These are phyloP conservation scores for Dendropsophus ebraccatus DNA, from an alignment of 2,113 vertebrate genomes.

Conservation along the genomic window DNA sequence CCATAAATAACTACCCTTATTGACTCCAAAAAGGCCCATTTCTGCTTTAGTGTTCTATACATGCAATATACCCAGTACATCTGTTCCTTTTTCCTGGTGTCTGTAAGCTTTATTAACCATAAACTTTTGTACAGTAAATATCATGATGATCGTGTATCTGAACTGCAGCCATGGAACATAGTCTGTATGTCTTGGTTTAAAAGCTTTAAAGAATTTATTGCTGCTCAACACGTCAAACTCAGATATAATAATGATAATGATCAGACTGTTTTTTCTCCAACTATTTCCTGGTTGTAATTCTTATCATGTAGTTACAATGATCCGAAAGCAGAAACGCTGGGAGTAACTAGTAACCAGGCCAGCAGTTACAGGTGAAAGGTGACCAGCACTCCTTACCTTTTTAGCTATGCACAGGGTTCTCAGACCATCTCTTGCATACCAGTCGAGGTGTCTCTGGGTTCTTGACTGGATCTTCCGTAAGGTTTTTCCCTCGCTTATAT, in stretches of 20 bases:
- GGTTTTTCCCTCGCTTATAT: slow-evolving; percentile 65
- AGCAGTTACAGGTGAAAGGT: not conserved
- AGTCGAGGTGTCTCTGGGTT: slow-evolving; percentile 87
- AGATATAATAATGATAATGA: not conserved
- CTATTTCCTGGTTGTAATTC: not conserved
- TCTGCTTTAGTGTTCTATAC: too few relatives aligned
- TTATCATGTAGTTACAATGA: not conserved
- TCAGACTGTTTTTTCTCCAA: not conserved
- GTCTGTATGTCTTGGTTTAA: not conserved
- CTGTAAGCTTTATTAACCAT: not conserved
- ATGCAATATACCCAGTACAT: too few relatives aligned
- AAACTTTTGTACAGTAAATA: not conserved
- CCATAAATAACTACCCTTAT: too few relatives aligned
- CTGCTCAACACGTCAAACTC: not conserved
- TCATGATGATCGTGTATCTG: not conserved
- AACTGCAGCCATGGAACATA: not conserved
- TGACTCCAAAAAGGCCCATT: too few relatives aligned
- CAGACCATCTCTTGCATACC: slow-evolving; percentile 86
- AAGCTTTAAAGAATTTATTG: not conserved
- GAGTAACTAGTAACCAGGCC: not conserved
- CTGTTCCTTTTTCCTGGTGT: not conserved
- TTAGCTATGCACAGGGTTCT: slow-evolving; percentile 90
- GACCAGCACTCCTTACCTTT: slow-evolving; percentile 76
- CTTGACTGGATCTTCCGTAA: slow-evolving; percentile 74
- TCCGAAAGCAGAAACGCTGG: not conserved